Conservation (phyloP, 2,888 invertebrate genomes). For the Uloborus plumipes region DNA sequence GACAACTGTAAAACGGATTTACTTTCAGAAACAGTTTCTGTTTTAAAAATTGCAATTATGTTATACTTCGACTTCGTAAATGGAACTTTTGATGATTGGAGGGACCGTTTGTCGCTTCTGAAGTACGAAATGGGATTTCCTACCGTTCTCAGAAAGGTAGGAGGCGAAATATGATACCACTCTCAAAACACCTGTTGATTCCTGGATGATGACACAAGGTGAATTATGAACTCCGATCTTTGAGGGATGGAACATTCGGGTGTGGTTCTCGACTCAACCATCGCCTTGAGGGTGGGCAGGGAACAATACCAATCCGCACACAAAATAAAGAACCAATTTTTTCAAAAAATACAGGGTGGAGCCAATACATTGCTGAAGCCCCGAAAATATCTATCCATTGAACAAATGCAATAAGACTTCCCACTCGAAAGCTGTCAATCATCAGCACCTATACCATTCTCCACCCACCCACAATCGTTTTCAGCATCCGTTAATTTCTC, state of each 20-base stretch:
- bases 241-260: slow-evolving; percentile 29
- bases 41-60: too few relatives aligned
- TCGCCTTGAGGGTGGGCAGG: slow-evolving; percentile 54
- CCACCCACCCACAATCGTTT: slow-evolving; percentile 44
- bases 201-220: slow-evolving; percentile 7
- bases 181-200: slow-evolving; percentile 2
- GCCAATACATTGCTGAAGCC: slow-evolving; percentile 11
- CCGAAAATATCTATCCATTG: slow-evolving; percentile 29
- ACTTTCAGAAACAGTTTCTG: too few relatives aligned
- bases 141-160: too few relatives aligned
- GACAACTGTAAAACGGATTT: too few relatives aligned
- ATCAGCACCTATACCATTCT: slow-evolving; percentile 27
- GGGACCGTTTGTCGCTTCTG: too few relatives aligned
- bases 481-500: slow-evolving; percentile 36
- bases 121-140: too few relatives aligned
- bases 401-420: slow-evolving; percentile 52
- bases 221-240: slow-evolving; percentile 31
- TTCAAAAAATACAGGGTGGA: slow-evolving; percentile 30
- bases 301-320: slow-evolving; percentile 51
- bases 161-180: too few relatives aligned
- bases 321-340: slow-evolving; percentile 5
- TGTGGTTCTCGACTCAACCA: slow-evolving; percentile 31
- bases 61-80: too few relatives aligned
- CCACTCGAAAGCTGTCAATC: slow-evolving; percentile 63
- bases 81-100: too few relatives aligned